phyloP scores from a whole-genome alignment of 1,140 invertebrate species.

The Drosophila ercepeae region DNA sequence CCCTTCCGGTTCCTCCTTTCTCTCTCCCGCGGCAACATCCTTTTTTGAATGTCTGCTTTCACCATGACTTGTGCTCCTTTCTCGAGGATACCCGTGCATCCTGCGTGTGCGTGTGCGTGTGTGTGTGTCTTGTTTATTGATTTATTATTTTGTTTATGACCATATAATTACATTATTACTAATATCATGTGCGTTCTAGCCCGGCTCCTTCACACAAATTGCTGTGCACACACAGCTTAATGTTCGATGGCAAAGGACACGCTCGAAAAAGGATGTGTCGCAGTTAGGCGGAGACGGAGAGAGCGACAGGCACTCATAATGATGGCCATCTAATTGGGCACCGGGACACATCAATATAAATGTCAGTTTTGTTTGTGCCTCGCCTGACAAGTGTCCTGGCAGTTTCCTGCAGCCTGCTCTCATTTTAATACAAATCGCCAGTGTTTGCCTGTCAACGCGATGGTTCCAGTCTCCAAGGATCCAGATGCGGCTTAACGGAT shows the following conservation, averaged over 20 bases:
- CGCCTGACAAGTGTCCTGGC: conserved; percentile 51
- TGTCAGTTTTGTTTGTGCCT: conserved; percentile 52
- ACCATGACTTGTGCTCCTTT: conserved; percentile 11
- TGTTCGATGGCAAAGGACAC: conserved; percentile 23
- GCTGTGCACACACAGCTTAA: conserved; percentile 57
- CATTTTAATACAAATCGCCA: conserved; percentile 9
- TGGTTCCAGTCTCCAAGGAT: not conserved
- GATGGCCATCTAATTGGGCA: conserved; percentile 63
- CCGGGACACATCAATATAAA: conserved; percentile 65
- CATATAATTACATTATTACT: conserved; percentile 76
- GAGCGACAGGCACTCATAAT: conserved; percentile 16
- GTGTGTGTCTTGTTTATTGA: conserved; percentile 54
- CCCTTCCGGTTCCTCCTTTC: conserved; percentile 52
- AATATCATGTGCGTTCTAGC: conserved; percentile 34
- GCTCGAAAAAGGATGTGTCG: not conserved
- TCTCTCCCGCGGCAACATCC: not conserved
- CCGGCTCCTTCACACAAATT: conserved; percentile 33
- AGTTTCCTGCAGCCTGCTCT: conserved; percentile 3
- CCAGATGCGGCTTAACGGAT: conserved; percentile 6
- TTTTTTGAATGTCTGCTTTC: not conserved
- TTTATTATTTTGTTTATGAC: conserved; percentile 72
- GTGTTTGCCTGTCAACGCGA: conserved; percentile 3
- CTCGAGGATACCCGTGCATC: too few species aligned
- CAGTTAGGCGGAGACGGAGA: not conserved
- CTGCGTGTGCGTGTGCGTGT: conserved; percentile 4